Conservation (phyloP, 2,888 invertebrate species). For the Pyrocoelia pectoralis region DNA sequence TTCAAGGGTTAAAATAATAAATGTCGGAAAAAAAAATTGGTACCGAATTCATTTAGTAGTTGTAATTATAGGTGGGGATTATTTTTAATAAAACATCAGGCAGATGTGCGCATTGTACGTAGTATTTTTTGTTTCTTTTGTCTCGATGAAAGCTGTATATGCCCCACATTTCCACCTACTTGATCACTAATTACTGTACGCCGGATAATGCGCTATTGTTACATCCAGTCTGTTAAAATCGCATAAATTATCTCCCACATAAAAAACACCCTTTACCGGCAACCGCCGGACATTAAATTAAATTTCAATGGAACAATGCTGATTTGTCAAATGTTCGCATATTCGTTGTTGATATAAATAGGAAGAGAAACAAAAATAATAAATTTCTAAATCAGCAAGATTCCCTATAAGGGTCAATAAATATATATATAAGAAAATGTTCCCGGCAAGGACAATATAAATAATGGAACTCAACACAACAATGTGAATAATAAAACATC, state of each 20-base stretch:
- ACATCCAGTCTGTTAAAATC: constrained; percentile 57
- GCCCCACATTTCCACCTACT: constrained; percentile 61
- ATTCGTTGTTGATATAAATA: constrained; percentile 16
- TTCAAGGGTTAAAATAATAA: constrained; percentile 11
- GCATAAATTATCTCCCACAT: constrained; percentile 56
- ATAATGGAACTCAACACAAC: constrained; percentile 54
- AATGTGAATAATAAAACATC: constrained; percentile 56
- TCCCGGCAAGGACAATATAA: constrained; percentile 49
- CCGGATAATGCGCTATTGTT: constrained; percentile 56
- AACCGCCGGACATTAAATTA: constrained; percentile 23
- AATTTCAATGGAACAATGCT: constrained; percentile 19
- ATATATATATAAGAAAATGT: constrained; percentile 42
- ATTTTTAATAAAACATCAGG: constrained; percentile 46
- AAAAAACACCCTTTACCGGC: constrained; percentile 33
- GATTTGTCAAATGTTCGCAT: constrained; percentile 7
- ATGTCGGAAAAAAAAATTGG: constrained; percentile 8
- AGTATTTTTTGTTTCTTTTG: constrained; percentile 54
- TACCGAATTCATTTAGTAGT: constrained; percentile 30
- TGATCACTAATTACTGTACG: constrained; percentile 60
- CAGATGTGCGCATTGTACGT: constrained; percentile 56
- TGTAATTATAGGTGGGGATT: constrained; percentile 45
- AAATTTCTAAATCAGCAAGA: constrained; percentile 45
- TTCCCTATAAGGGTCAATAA: constrained; percentile 41
- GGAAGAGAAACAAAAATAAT: constrained; percentile 35
- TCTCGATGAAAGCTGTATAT: constrained; percentile 54